These are phyloP conservation scores for Ramphastos sulfuratus DNA, from an alignment of 2,113 vertebrate genomes.

Conservation along the genomic window DNA sequence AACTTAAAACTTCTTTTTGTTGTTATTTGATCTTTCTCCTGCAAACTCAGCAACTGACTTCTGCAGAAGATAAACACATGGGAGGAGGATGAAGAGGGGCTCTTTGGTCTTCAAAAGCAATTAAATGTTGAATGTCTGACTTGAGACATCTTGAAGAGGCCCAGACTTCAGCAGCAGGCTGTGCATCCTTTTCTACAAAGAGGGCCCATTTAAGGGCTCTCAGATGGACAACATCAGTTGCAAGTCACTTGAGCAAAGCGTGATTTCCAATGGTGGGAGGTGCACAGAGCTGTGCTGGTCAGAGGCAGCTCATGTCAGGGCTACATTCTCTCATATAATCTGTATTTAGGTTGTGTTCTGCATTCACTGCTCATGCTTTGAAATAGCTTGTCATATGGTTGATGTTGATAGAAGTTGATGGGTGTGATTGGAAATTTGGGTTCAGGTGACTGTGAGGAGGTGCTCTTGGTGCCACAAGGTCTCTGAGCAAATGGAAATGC, in stretches of 20 bases:
- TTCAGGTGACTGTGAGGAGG: background rate
- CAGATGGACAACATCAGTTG: constrained; percentile 48
- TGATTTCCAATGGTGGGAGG: background rate
- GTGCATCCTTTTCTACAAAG: background rate
- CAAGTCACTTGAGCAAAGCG: background rate
- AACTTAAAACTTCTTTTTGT: constrained; percentile 34
- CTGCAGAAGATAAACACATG: constrained; percentile 58
- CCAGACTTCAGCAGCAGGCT: background rate
- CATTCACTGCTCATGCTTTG: background rate
- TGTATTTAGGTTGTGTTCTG: background rate
- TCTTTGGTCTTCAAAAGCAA: constrained; percentile 59
- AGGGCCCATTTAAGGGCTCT: background rate
- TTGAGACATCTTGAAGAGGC: constrained; percentile 43
- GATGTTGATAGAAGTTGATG: background rate
- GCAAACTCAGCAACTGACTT: constrained; percentile 57
- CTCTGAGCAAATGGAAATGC: background rate
- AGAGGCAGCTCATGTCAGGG: background rate
- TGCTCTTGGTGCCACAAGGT: background rate
- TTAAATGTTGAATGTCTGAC: constrained; percentile 5
- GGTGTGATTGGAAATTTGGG: background rate
- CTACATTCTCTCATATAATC: background rate
- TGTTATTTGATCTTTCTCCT: constrained; percentile 54
- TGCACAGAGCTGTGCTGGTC: background rate
- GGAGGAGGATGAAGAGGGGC: constrained; percentile 3
- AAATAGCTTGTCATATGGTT: background rate